A percentile compares a stretch with the other conserved stretches of the same genome.
phyloP scores from a whole-genome alignment of 2,797 vertebrate species.

The Neosilurus hyrtlii region DNA sequence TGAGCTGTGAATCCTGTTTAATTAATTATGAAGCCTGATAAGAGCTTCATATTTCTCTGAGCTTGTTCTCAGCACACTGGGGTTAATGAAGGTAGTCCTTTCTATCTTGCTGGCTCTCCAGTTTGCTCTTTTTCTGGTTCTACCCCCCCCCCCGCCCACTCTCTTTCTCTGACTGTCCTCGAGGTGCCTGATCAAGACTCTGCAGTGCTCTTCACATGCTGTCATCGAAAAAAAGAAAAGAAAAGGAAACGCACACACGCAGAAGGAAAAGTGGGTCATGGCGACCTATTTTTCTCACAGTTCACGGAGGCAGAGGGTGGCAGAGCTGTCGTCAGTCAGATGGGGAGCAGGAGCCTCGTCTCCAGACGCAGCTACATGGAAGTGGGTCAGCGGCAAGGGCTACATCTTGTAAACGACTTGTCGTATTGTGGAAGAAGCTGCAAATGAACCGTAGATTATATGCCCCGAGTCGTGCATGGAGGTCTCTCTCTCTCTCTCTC shows the following conservation, averaged over 20 bases:
- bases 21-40: slow-evolving; percentile 61
- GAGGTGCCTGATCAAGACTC: slow-evolving; percentile 65
- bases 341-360: slow-evolving; percentile 74
- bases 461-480: slow-evolving; percentile 66
- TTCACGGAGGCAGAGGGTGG: slow-evolving; percentile 80
- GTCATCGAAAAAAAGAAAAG: slow-evolving; percentile 70
- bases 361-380: slow-evolving; percentile 72
- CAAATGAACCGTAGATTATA: slow-evolving; percentile 78
- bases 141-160: slow-evolving; percentile 3
- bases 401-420: slow-evolving; percentile 76
- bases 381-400: slow-evolving; percentile 77
- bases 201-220: slow-evolving; percentile 70
- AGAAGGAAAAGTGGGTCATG: slow-evolving; percentile 77
- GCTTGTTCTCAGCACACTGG: slow-evolving; percentile 47
- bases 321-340: slow-evolving; percentile 75
- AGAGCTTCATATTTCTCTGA: slow-evolving; percentile 57
- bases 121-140: slow-evolving; percentile 17
- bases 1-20: slow-evolving; percentile 37
- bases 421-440: slow-evolving; percentile 74
- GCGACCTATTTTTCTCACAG: slow-evolving; percentile 81
- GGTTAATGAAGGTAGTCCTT: slow-evolving; percentile 58
- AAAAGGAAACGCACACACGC: slow-evolving; percentile 54
- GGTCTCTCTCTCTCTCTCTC: slow-evolving; percentile 63
- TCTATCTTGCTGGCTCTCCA: slow-evolving; percentile 7
- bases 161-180: slow-evolving; percentile 6